Percentiles rank a stretch among this genome's conserved stretches.
These are phyloP conservation scores for Sogatella furcifera DNA, from an alignment of 1,140 invertebrate species.

Conservation along the genomic window DNA sequence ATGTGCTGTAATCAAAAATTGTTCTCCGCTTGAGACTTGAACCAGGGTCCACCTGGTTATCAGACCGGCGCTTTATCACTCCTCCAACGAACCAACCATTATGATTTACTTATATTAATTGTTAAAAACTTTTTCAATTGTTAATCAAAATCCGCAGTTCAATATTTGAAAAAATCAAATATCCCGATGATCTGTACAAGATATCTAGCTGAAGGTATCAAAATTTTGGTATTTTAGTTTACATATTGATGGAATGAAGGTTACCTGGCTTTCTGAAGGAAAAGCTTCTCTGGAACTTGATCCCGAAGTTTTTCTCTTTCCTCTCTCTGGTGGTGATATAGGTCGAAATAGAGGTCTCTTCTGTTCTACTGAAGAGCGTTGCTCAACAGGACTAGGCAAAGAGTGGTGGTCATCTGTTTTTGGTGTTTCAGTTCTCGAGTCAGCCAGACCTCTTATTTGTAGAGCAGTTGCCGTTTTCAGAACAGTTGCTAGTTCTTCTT, in stretches of 20 bases:
- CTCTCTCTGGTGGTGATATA: constrained; percentile 17
- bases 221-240: too few species aligned
- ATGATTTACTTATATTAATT: too few species aligned
- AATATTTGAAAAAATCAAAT: too few species aligned
- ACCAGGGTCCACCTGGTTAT: too few species aligned
- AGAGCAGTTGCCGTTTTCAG: constrained; percentile 83
- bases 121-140: too few species aligned
- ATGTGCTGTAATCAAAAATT: too few species aligned
- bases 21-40: too few species aligned
- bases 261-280: constrained; percentile 17
- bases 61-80: too few species aligned
- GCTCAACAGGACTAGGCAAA: constrained; percentile 6
- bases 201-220: too few species aligned
- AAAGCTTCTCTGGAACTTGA: constrained; percentile 13
- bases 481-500: constrained; percentile 77
- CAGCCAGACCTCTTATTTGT: constrained; percentile 69
- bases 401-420: constrained; percentile 7
- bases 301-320: constrained; percentile 20
- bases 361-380: constrained; percentile 3
- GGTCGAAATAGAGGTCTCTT: neutral
- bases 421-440: constrained; percentile 14
- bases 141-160: too few species aligned
- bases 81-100: too few species aligned
- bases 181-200: too few species aligned
- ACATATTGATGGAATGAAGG: neutral